A percentile compares a stretch with the other conserved stretches of the same genome.
Conservation (phyloP, 2,113 vertebrate genomes). For the Charadrius vociferus region DNA sequence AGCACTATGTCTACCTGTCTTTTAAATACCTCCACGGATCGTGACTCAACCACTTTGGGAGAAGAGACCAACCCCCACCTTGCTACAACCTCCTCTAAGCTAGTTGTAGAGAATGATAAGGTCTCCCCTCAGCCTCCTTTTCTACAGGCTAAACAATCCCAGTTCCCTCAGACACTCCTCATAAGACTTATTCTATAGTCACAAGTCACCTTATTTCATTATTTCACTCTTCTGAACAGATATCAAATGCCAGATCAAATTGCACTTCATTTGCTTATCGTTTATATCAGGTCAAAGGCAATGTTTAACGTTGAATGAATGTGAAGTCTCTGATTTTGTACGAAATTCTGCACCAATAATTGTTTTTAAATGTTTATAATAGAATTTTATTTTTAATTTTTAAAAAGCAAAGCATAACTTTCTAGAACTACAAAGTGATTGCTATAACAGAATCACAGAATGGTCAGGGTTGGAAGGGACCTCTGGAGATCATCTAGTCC, state of each 20-base stretch:
- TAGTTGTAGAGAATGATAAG: background rate
- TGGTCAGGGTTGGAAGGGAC: no score
- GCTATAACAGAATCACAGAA: background rate
- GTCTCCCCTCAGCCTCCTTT: background rate
- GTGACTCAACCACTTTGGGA: background rate
- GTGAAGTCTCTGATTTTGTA: no score
- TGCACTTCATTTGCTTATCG: background rate
- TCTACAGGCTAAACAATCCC: background rate
- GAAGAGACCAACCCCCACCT: accelerated
- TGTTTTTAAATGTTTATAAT: background rate
- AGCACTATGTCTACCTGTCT: accelerated
- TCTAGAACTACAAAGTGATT: background rate
- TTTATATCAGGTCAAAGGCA: no score
- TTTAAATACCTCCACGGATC: background rate
- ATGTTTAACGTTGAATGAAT: no score
- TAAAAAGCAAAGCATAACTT: background rate
- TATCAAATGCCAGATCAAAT: background rate
- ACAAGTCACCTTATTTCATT: background rate
- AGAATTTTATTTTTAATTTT: background rate
- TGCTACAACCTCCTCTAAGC: background rate
- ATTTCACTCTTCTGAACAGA: background rate
- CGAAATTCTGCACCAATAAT: background rate
- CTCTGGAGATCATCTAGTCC: no score
- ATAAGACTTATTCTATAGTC: background rate
- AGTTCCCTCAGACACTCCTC: background rate